Conservation (phyloP, 2,113 vertebrate species). For the Meriones unguiculatus region DNA sequence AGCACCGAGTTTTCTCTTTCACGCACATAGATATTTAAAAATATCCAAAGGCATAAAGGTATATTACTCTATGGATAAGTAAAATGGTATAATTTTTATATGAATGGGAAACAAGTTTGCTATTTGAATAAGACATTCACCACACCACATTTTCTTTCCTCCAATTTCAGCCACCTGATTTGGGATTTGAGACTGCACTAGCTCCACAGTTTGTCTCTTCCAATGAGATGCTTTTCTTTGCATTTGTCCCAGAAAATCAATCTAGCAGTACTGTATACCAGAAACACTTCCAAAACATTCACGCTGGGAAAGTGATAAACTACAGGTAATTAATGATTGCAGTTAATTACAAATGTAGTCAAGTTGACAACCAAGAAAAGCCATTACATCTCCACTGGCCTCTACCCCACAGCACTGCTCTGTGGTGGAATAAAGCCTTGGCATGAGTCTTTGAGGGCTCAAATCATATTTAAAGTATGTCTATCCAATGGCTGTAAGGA, state of each 20-base stretch:
- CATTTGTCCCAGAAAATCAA: slow-evolving; percentile 45
- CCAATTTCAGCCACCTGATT: slow-evolving; percentile 38
- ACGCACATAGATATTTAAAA: not conserved
- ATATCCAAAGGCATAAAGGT: too few species aligned
- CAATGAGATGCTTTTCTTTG: slow-evolving; percentile 61
- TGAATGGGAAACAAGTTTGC: not conserved
- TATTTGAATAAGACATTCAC: not conserved
- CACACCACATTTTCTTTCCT: not conserved
- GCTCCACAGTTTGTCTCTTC: slow-evolving; percentile 54
- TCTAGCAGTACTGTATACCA: fast-evolving
- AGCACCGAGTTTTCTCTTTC: not conserved
- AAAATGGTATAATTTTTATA: not conserved
- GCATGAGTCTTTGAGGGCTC: not conserved
- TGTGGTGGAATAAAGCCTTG: not conserved
- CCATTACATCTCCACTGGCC: not conserved
- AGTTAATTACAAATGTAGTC: not conserved
- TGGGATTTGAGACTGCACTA: slow-evolving; percentile 60
- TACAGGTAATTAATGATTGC: slow-evolving; percentile 38
- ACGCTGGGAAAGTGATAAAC: slow-evolving; percentile 52
- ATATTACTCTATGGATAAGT: not conserved
- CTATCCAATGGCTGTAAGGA: not conserved
- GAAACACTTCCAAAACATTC: slow-evolving; percentile 59
- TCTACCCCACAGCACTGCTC: not conserved
- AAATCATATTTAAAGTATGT: not conserved
- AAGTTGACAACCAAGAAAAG: not conserved